Evolutionary conservation across 2,888 invertebrate species (phyloP).

Genomic region (Hybos culiciformis): DNA sequence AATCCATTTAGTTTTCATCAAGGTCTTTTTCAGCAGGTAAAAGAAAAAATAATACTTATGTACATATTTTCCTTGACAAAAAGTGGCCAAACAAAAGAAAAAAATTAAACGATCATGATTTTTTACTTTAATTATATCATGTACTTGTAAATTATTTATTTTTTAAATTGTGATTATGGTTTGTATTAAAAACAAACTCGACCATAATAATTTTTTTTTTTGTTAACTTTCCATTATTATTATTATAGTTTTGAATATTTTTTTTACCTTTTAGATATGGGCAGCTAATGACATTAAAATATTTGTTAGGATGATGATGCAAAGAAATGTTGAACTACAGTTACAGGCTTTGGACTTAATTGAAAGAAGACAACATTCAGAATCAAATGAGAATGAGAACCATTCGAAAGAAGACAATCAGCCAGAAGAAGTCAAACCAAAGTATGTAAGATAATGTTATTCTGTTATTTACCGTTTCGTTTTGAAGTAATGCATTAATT

Average conservation of each 20-base stretch:
- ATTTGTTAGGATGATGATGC: slow-evolving; percentile 85
- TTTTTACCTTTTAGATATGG: slow-evolving; percentile 46
- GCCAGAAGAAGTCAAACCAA: no score
- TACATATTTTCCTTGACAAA: no score
- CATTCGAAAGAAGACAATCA: no score
- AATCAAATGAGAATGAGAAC: slow-evolving; percentile 37
- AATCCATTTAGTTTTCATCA: slow-evolving; percentile 47
- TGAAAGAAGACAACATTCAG: slow-evolving; percentile 59
- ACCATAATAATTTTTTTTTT: neutral
- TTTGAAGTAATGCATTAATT: no score
- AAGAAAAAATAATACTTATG: neutral
- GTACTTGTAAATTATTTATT: neutral
- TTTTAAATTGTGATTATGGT: neutral
- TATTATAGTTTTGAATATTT: neutral
- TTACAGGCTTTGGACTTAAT: slow-evolving; percentile 75
- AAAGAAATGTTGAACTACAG: slow-evolving; percentile 82
- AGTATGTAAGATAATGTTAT: no score
- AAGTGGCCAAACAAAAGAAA: neutral
- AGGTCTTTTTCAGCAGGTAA: slow-evolving; percentile 44
- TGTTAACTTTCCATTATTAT: neutral
- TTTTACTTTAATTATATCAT: neutral
- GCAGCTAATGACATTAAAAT: slow-evolving; percentile 84
- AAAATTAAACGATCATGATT: neutral
- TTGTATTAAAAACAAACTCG: neutral
- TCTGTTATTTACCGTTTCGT: no score